These are phyloP conservation scores for Drosophila setosimentum DNA, from an alignment of 2,888 invertebrate species.

Conservation along the genomic window DNA sequence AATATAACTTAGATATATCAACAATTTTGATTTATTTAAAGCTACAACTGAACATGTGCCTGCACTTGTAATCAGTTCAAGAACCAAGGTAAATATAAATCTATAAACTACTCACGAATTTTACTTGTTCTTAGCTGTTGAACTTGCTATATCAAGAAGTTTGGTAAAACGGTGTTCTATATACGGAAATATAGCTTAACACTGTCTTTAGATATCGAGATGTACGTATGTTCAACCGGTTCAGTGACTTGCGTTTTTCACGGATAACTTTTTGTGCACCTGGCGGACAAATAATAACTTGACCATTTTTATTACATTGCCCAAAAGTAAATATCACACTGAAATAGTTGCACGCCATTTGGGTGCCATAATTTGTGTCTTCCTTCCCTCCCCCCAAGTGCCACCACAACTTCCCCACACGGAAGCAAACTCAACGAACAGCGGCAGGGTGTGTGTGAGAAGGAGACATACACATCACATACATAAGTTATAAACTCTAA, in stretches of 20 bases:
- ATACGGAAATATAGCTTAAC: neutral
- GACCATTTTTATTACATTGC: slow-evolving; percentile 56
- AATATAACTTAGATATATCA: neutral
- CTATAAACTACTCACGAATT: neutral
- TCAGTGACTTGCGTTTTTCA: slow-evolving; percentile 10
- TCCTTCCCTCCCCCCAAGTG: neutral
- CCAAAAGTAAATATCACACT: slow-evolving; percentile 35
- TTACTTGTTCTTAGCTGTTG: neutral
- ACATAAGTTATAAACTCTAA: slow-evolving; percentile 58
- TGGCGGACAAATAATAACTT: slow-evolving; percentile 56
- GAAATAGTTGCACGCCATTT: slow-evolving; percentile 59
- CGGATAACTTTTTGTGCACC: slow-evolving; percentile 38
- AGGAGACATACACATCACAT: slow-evolving; percentile 31
- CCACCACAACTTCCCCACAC: neutral
- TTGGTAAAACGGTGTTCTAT: neutral
- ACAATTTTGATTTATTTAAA: neutral
- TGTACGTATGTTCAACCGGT: slow-evolving; percentile 11
- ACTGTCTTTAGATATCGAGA: neutral
- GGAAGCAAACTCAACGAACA: neutral
- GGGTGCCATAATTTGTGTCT: slow-evolving; percentile 54
- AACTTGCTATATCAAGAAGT: neutral
- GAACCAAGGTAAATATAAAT: neutral
- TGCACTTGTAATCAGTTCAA: neutral
- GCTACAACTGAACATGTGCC: neutral
- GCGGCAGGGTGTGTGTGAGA: slow-evolving; percentile 2